Percentiles rank a stretch among this genome's conserved stretches.
These are phyloP conservation scores for Ibidorhyncha struthersii DNA, from an alignment of 2,113 vertebrate species.

Conservation along the genomic window DNA sequence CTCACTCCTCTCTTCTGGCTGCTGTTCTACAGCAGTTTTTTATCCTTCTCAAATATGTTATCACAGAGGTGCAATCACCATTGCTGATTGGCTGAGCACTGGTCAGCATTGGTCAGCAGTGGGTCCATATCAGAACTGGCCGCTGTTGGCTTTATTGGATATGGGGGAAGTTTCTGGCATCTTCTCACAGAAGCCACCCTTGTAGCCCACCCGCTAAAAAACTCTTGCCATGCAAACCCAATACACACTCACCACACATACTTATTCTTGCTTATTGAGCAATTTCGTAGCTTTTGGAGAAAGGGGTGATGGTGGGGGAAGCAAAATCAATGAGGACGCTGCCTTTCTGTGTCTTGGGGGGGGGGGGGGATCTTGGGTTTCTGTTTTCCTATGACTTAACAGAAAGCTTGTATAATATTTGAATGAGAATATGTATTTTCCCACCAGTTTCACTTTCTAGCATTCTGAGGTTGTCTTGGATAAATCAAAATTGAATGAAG, in stretches of 20 bases:
- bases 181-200: neutral
- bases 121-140: accelerated
- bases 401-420: neutral
- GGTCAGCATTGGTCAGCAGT: accelerated
- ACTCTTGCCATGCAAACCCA: neutral
- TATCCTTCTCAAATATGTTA: neutral
- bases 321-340: neutral
- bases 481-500: neutral
- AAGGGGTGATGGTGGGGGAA: neutral
- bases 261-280: neutral
- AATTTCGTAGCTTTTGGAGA: neutral
- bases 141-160: neutral
- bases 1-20: neutral
- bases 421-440: neutral
- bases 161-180: neutral
- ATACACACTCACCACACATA: neutral
- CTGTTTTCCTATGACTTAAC: neutral
- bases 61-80: accelerated
- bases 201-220: accelerated
- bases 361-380: neutral
- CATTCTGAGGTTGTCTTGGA: neutral
- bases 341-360: neutral
- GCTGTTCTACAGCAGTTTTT: neutral
- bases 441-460: neutral
- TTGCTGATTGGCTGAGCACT: accelerated